Conservation (phyloP, 2,113 vertebrate species). For the Bos javanicus region DNA sequence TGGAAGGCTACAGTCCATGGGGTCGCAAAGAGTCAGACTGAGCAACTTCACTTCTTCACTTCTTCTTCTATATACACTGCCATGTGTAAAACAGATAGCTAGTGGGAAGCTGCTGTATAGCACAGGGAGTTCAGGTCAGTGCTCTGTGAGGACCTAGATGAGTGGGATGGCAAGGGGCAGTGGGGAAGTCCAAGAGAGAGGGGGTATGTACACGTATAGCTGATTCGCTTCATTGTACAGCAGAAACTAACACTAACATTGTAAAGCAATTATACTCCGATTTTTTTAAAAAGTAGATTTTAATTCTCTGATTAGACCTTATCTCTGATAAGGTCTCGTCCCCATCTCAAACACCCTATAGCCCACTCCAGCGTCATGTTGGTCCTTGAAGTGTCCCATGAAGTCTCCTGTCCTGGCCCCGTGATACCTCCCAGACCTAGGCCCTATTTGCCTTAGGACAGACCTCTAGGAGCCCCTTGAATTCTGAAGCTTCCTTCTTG, state of each 20-base stretch:
- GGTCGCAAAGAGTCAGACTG: background rate
- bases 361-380: background rate
- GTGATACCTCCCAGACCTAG: no score
- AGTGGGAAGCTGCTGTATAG: background rate
- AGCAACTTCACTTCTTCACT: background rate
- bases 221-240: background rate
- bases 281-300: background rate
- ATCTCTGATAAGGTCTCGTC: background rate
- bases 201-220: rapidly evolving
- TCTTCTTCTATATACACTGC: background rate
- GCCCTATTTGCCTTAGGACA: background rate
- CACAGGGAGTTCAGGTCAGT: background rate
- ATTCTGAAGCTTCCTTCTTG: background rate
- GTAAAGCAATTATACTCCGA: background rate
- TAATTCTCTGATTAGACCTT: background rate
- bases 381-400: background rate
- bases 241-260: background rate
- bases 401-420: background rate
- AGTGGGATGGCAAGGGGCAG: background rate
- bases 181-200: background rate
- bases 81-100: background rate
- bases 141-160: background rate
- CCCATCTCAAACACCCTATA: background rate
- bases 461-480: background rate
- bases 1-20: background rate